These are phyloP conservation scores for Beris morrisii DNA, from an alignment of 2,888 invertebrate species.

Conservation along the genomic window DNA sequence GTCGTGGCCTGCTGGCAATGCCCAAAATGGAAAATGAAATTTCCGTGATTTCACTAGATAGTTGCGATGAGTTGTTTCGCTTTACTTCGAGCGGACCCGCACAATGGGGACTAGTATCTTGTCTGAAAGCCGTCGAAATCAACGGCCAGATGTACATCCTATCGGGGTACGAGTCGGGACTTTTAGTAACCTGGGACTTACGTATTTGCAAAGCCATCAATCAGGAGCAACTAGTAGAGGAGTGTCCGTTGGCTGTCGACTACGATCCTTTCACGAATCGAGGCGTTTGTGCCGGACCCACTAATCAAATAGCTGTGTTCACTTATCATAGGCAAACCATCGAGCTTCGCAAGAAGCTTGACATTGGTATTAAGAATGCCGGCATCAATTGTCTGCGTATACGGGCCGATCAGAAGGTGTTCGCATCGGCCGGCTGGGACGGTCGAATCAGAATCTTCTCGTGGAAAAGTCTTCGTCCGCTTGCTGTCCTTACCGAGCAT, in stretches of 20 bases:
- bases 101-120: slow-evolving; percentile 62
- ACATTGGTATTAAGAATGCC: slow-evolving; percentile 70
- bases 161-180: slow-evolving; percentile 74
- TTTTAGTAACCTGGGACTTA: slow-evolving; percentile 72
- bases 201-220: slow-evolving; percentile 59
- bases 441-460: slow-evolving; percentile 74
- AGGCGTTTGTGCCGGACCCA: slow-evolving; percentile 65
- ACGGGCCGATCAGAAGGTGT: slow-evolving; percentile 71
- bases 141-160: slow-evolving; percentile 61
- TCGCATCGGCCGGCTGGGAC: slow-evolving; percentile 77
- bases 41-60: slow-evolving; percentile 53
- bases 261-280: slow-evolving; percentile 67
- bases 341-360: slow-evolving; percentile 62
- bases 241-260: slow-evolving; percentile 72
- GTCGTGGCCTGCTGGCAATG: slow-evolving; percentile 66
- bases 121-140: slow-evolving; percentile 58
- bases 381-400: slow-evolving; percentile 71
- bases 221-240: slow-evolving; percentile 54
- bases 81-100: not conserved
- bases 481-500: slow-evolving; percentile 75
- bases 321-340: slow-evolving; percentile 51
- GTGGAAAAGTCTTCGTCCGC: slow-evolving; percentile 71
- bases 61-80: slow-evolving; percentile 46
- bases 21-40: slow-evolving; percentile 63
- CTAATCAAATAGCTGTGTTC: slow-evolving; percentile 49